These are phyloP conservation scores for Orestias chungarensis DNA, from an alignment of 2,797 vertebrate species.

Conservation along the genomic window DNA sequence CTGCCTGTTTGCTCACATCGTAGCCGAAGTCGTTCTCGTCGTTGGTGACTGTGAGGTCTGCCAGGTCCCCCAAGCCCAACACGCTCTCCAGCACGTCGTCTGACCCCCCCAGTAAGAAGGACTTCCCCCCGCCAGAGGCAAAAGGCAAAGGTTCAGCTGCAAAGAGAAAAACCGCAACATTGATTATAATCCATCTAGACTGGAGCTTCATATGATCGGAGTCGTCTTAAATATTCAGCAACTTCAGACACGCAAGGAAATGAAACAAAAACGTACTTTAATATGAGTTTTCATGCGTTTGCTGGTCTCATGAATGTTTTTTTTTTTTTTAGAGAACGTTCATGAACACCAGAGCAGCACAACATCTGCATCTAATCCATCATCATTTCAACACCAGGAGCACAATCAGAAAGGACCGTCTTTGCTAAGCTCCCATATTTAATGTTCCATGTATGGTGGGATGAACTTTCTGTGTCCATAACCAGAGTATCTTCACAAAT, in stretches of 20 bases:
- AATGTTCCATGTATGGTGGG: no score
- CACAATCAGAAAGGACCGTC: no score
- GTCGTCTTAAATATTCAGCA: not conserved
- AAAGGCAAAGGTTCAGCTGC: slow-evolving; percentile 95
- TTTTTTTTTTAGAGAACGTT: no score
- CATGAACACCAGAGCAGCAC: no score
- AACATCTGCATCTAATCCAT: no score
- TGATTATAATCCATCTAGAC: not conserved
- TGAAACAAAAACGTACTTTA: no score
- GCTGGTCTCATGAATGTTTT: not conserved
- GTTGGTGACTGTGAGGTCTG: slow-evolving; percentile 97
- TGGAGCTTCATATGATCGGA: not conserved
- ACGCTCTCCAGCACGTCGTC: slow-evolving; percentile 96
- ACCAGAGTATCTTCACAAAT: no score
- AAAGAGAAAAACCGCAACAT: slow-evolving; percentile 46
- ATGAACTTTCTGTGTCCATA: no score
- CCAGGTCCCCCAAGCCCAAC: slow-evolving; percentile 95
- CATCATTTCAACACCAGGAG: no score
- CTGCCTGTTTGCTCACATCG: slow-evolving; percentile 82
- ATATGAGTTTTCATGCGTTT: no score
- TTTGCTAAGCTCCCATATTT: no score
- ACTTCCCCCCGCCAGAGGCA: slow-evolving; percentile 91
- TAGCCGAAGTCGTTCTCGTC: slow-evolving; percentile 97
- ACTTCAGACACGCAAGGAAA: not conserved
- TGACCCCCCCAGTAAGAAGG: slow-evolving; percentile 95